phyloP scores from a whole-genome alignment of 2,888 invertebrate species.

The Latheticus oryzae region DNA sequence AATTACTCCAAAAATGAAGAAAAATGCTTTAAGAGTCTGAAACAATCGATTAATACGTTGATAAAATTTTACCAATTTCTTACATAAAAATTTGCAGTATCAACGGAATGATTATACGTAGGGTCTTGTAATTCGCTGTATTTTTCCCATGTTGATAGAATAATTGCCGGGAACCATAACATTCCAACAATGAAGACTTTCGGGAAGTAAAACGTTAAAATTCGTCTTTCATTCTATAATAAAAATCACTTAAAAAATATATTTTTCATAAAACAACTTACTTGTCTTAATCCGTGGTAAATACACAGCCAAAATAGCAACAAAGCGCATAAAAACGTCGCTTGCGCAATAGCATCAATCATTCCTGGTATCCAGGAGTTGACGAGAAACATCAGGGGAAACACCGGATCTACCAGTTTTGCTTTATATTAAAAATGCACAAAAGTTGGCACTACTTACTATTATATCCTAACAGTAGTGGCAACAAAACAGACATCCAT shows the following conservation, averaged over 20 bases:
- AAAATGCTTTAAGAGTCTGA: slow-evolving; percentile 91
- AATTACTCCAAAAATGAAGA: slow-evolving; percentile 85
- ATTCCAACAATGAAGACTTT: slow-evolving; percentile 88
- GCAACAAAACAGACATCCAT: slow-evolving; percentile 91
- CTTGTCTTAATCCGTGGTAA: slow-evolving; percentile 94
- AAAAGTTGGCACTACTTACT: slow-evolving; percentile 72
- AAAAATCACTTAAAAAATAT: no score
- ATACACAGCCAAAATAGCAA: slow-evolving; percentile 95
- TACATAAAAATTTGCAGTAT: slow-evolving; percentile 85
- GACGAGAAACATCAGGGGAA: slow-evolving; percentile 89
- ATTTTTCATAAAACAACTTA: no score
- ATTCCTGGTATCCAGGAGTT: slow-evolving; percentile 94
- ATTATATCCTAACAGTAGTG: slow-evolving; percentile 89
- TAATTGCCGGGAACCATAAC: slow-evolving; percentile 88
- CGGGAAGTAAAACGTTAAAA: slow-evolving; percentile 89
- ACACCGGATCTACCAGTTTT: slow-evolving; percentile 86
- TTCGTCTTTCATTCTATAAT: slow-evolving; percentile 84
- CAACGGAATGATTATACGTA: slow-evolving; percentile 90
- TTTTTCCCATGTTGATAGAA: slow-evolving; percentile 90
- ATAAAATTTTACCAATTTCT: slow-evolving; percentile 56
- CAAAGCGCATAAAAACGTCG: slow-evolving; percentile 87
- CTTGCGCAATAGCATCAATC: slow-evolving; percentile 90
- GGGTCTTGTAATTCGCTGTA: slow-evolving; percentile 90
- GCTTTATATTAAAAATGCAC: slow-evolving; percentile 5
- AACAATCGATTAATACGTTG: slow-evolving; percentile 56